These are phyloP conservation scores for Drosophila planitibia DNA, from an alignment of 2,888 invertebrate genomes.

Conservation along the genomic window DNA sequence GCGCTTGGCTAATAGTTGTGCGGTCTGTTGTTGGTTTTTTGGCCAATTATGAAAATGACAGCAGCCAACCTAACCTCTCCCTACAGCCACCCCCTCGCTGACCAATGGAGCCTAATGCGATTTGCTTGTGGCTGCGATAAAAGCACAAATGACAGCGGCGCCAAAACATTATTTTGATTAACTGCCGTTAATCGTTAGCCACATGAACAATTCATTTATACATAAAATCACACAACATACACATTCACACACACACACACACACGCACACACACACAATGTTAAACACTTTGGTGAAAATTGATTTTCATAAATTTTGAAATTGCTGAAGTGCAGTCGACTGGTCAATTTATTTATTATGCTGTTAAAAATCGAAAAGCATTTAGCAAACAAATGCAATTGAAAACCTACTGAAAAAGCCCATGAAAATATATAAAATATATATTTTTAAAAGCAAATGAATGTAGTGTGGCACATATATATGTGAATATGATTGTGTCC, in stretches of 20 bases:
- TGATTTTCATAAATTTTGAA: slow-evolving; percentile 52
- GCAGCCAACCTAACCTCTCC: slow-evolving; percentile 1
- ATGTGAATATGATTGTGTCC: not conserved
- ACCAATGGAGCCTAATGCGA: slow-evolving; percentile 68
- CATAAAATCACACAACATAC: not conserved
- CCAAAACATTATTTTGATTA: slow-evolving; percentile 73
- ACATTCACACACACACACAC: not conserved
- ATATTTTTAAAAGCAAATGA: slow-evolving; percentile 7
- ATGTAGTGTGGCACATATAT: not conserved
- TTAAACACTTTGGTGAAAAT: slow-evolving; percentile 38
- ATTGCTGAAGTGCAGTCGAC: slow-evolving; percentile 36
- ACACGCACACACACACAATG: not conserved
- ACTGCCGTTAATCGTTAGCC: slow-evolving; percentile 62
- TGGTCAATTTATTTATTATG: slow-evolving; percentile 72
- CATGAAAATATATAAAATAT: slow-evolving; percentile 29
- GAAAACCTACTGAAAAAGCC: slow-evolving; percentile 37
- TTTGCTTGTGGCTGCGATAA: slow-evolving; percentile 64
- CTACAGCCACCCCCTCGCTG: slow-evolving; percentile 2
- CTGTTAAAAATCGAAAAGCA: slow-evolving; percentile 67
- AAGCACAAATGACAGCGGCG: slow-evolving; percentile 34
- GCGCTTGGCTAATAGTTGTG: slow-evolving; percentile 73
- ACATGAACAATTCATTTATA: not conserved
- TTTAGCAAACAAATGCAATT: slow-evolving; percentile 69
- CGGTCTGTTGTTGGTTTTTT: slow-evolving; percentile 70
- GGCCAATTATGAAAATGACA: slow-evolving; percentile 79